Evolutionary conservation across 1,140 invertebrate species (phyloP).

Genomic region (Bactericera cockerelli): DNA sequence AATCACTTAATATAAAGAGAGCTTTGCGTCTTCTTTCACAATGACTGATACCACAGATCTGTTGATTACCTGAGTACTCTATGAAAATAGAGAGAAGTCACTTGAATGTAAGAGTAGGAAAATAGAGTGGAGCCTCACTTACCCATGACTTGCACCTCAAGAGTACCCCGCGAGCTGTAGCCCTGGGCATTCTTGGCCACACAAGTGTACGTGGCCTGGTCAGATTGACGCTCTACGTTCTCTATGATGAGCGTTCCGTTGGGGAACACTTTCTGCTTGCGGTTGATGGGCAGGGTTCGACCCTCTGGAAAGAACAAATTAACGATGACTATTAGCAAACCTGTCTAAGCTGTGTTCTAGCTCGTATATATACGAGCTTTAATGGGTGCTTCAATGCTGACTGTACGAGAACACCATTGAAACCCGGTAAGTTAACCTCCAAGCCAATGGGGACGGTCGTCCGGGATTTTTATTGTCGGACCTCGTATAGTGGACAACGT

Average conservation of each 20-base stretch:
- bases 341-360: too few relatives aligned
- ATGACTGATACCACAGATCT: too few relatives aligned
- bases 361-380: too few relatives aligned
- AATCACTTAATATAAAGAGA: too few relatives aligned
- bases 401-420: background rate
- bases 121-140: slow-evolving; percentile 42
- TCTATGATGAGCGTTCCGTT: slow-evolving; percentile 88
- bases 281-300: slow-evolving; percentile 75
- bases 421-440: too few relatives aligned
- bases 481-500: too few relatives aligned
- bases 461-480: too few relatives aligned
- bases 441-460: too few relatives aligned
- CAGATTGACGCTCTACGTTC: slow-evolving; percentile 77
- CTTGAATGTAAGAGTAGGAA: too few relatives aligned
- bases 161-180: slow-evolving; percentile 64
- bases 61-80: too few relatives aligned
- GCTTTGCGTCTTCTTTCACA: too few relatives aligned
- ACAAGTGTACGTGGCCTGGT: slow-evolving; percentile 89
- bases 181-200: slow-evolving; percentile 80
- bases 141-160: slow-evolving; percentile 95
- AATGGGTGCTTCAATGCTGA: background rate
- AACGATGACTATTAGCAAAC: slow-evolving; percentile 13
- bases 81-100: too few relatives aligned
- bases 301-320: slow-evolving; percentile 33
- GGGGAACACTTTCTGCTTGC: slow-evolving; percentile 84